Conservation (phyloP, 2,113 vertebrate species). For the Parotia lawesii region DNA sequence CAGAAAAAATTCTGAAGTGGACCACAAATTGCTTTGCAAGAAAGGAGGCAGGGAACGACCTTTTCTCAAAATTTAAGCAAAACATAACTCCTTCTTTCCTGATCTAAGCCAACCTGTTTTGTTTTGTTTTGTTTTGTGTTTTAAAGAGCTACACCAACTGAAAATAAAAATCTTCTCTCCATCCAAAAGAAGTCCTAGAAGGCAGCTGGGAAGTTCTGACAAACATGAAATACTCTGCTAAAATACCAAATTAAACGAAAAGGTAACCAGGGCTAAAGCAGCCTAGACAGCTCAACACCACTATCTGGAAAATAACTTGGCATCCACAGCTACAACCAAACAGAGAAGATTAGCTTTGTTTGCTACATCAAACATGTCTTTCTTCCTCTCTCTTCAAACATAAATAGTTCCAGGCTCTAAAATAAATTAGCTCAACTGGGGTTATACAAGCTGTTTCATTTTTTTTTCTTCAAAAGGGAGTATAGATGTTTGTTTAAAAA, state of each 20-base stretch:
- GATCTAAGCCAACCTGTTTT: background rate
- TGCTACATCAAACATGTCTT: slow-evolving; percentile 23
- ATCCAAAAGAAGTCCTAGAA: slow-evolving; percentile 64
- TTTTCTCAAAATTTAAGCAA: background rate
- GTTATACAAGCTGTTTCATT: slow-evolving; percentile 16
- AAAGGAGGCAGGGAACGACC: background rate
- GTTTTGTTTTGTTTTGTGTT: background rate
- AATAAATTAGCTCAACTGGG: slow-evolving; percentile 20
- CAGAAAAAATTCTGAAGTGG: background rate
- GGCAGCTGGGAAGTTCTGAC: slow-evolving; percentile 35
- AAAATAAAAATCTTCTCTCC: slow-evolving; percentile 42
- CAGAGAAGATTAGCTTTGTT: slow-evolving; percentile 49
- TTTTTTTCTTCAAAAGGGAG: slow-evolving; percentile 18
- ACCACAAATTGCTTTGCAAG: background rate
- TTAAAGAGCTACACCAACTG: slow-evolving; percentile 25
- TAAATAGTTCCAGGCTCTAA: slow-evolving; percentile 37
- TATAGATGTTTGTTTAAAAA: slow-evolving; percentile 25
- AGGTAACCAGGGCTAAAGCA: slow-evolving; percentile 14
- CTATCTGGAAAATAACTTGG: slow-evolving; percentile 52
- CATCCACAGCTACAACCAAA: slow-evolving; percentile 13
- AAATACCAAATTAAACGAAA: slow-evolving; percentile 47
- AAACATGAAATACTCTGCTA: slow-evolving; percentile 40
- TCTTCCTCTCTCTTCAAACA: slow-evolving; percentile 20
- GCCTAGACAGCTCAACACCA: slow-evolving; percentile 7
- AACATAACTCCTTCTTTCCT: background rate